Evolutionary conservation across 2,888 invertebrate genomes (phyloP).

Genomic region (Hedychridium roseum): DNA sequence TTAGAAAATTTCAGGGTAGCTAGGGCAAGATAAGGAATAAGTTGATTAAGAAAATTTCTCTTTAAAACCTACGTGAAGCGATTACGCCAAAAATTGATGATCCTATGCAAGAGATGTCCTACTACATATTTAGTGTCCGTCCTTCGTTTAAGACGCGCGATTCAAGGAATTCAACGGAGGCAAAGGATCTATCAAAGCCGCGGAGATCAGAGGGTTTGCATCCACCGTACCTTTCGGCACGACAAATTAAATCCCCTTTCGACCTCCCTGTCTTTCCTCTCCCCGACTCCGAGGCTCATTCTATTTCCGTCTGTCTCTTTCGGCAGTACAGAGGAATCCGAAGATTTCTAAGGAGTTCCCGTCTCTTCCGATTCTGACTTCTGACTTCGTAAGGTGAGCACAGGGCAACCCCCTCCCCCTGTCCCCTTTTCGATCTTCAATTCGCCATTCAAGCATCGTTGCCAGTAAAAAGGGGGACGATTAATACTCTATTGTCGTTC

Average conservation of each 20-base stretch:
- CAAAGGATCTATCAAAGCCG: slow-evolving; percentile 17
- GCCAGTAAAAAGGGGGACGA: no score
- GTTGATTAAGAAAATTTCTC: no score
- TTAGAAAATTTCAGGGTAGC: no score
- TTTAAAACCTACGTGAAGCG: no score
- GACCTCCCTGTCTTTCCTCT: neutral
- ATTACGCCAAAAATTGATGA: no score
- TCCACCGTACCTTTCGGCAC: slow-evolving; percentile 29
- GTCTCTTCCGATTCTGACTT: slow-evolving; percentile 19
- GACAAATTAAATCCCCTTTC: slow-evolving; percentile 37
- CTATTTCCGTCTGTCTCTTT: slow-evolving; percentile 12
- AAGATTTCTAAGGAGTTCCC: slow-evolving; percentile 32
- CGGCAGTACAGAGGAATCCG: slow-evolving; percentile 21
- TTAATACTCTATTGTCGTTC: no score
- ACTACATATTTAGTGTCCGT: no score
- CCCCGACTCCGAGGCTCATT: no score
- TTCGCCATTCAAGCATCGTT: neutral
- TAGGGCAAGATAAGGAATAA: no score
- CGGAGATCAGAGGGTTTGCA: slow-evolving; percentile 32
- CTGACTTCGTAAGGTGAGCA: slow-evolving; percentile 16
- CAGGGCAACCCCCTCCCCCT: slow-evolving; percentile 1
- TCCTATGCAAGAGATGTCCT: no score
- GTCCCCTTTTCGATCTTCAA: neutral
- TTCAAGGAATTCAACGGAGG: neutral
- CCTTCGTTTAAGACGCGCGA: no score